Evolutionary conservation across 2,888 invertebrate species (phyloP).

Genomic region (Tromatobia lineatoria): DNA sequence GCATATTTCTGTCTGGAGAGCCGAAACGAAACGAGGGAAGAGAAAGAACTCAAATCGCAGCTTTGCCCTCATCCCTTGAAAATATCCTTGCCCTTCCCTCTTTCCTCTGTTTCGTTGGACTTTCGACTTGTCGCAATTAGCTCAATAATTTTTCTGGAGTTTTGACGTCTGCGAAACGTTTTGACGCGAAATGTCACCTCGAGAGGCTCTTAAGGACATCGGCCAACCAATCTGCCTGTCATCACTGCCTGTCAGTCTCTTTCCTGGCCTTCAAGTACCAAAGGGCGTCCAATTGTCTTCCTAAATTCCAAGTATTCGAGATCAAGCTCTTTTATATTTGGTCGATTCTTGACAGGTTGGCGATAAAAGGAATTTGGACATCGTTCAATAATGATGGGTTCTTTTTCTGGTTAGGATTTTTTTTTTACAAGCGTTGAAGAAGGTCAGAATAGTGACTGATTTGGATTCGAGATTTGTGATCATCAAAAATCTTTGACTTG

Average conservation of each 20-base stretch:
- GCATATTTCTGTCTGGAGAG: constrained; percentile 84
- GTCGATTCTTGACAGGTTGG: background rate
- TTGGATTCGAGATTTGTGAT: background rate
- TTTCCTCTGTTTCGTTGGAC: constrained; percentile 77
- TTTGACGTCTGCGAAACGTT: constrained; percentile 40
- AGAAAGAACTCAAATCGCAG: constrained; percentile 76
- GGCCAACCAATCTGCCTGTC: constrained; percentile 64
- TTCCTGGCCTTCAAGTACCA: constrained; percentile 37
- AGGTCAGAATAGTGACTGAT: background rate
- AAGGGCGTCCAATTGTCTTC: background rate
- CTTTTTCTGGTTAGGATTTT: background rate
- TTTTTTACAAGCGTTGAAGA: too few species aligned
- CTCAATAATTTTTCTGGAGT: constrained; percentile 82
- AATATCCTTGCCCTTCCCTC: constrained; percentile 50
- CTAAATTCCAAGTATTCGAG: background rate
- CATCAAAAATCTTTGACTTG: too few species aligned
- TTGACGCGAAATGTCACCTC: constrained; percentile 78
- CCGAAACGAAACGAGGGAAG: constrained; percentile 69
- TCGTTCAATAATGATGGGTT: background rate
- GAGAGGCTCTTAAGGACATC: constrained; percentile 49
- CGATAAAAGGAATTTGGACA: background rate
- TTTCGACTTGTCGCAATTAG: constrained; percentile 84
- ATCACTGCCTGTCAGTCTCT: constrained; percentile 63
- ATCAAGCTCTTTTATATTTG: background rate
- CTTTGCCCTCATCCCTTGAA: constrained; percentile 56